Evolutionary conservation across 2,797 vertebrate genomes (phyloP), one percentile per base, ranked within the genome.

Genomic region (Intellagama lesueurii): DNA sequence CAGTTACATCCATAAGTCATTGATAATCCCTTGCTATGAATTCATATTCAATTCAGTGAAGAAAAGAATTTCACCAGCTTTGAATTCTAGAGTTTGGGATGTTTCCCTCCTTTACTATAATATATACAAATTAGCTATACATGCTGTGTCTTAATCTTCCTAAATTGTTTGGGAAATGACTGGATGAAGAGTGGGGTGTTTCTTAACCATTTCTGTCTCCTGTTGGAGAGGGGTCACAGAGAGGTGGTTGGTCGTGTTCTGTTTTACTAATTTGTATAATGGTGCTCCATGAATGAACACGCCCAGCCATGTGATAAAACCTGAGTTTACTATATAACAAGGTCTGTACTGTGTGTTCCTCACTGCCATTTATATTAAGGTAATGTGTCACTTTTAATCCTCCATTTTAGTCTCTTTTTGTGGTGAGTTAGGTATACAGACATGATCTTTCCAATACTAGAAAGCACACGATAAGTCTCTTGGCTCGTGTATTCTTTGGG

Each of bases 311-410:
- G 66, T 92, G 91, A 90, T 94, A 70, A 83, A 85, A 87, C 24
- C 79, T 87, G 72, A 82, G 68, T 60, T 92, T 92, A 64, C 7
- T 79, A 91, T 91, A 85, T 93, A 90, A 94, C 92, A 94, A 49
- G 47, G 73, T 92, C 87, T 93, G 90, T 94, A 60, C 80, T 94
- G 83, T 87, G 56, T 26, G 7, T 80, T 90, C 86, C 93, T 93
- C 90, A 84, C 24, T 89, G 28, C 79, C 47, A 77, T 85, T 94
- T 92, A 14, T 77, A 77, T 77, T 47, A 81, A 73, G 49, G 49
- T 64, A 85, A 81, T 91, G 84, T 93, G 87, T 86, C 94, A 92
- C 86, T 88, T 72, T 87, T 93, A 91, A 92, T 92, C 64, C 80
- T 91, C 91, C 87, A 47, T 91, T 90, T 91, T 91, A 90, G 47